Base-by-base conservation (phyloP, 2,888 invertebrate species). In the Drosophila paramelanica region DNA sequence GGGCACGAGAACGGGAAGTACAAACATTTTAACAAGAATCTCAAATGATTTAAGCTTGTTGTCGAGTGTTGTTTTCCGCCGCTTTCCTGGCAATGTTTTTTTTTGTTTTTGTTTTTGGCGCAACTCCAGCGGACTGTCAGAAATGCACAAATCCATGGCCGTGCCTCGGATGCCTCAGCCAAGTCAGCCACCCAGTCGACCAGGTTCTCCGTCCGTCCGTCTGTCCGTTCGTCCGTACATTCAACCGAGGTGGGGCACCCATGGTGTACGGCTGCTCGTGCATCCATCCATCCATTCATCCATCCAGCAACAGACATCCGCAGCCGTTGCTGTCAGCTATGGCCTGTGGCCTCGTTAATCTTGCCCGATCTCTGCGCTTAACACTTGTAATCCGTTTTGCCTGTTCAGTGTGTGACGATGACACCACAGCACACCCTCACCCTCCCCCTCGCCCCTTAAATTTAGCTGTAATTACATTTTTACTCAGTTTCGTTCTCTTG, bases 41-140 rank as follows among this genome's bases (percentile, higher is more conserved):
- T 75, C 68, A 59, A 62, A 62, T 73, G 58, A 78, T 60, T 74
- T 62, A 53, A 74, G 59, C 68, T 56, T 55, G 52, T 56, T 55
- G 47, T 55, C 46, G 42, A 27, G 31, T 20, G 39, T 60, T 60
- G 14, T 42, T 14, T 5, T 38, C 17, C 14, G 38, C 41, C 50
- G 31, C 33, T 8, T 14, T 39, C 46, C 23, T 20, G 10, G 11
- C 17, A 17, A 17, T 23, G 23, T 23, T 23, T 23, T 23, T 20
- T 20, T 20, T 20, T 20, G 20, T 20, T 20, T 20, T 20, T 20
- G 20, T 20, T 82, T 79, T 83, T 83, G 82, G 82, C 82, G 57
- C 77, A 82, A 74, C 88, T 83, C 88, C 82, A 83, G 82, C 65
- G 53, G 43, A 50, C 82, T 83, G 82, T 83, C 82, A 82, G 49